Percentiles rank a stretch among this genome's conserved stretches.
These are phyloP conservation scores for Machaerirhynchus nigripectus DNA, from an alignment of 2,113 vertebrate genomes.

Conservation along the genomic window DNA sequence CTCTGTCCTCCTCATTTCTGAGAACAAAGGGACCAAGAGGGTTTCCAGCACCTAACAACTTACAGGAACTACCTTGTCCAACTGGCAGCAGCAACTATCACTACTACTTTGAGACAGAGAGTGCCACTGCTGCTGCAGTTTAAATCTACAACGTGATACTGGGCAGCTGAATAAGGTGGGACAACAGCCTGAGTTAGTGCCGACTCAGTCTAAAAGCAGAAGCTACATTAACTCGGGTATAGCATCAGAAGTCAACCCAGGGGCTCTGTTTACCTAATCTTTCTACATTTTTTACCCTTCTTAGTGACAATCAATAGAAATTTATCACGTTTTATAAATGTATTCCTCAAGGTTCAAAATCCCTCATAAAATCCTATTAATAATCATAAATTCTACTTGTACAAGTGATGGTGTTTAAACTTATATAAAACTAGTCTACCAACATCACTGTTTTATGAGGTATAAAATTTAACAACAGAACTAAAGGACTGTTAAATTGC, in stretches of 20 bases:
- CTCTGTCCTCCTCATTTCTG: constrained; percentile 21
- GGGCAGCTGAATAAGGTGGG: background rate
- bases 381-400: background rate
- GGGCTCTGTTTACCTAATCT: background rate
- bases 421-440: background rate
- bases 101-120: background rate
- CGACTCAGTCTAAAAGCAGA: background rate
- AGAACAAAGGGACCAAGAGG: constrained; percentile 37
- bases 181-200: background rate
- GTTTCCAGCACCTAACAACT: constrained; percentile 13
- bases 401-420: background rate
- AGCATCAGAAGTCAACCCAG: background rate
- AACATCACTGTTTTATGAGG: background rate
- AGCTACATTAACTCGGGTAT: background rate
- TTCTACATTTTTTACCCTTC: background rate
- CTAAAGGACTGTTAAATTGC: background rate
- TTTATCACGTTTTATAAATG: background rate
- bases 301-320: background rate
- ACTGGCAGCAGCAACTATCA: background rate
- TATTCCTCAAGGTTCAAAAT: background rate
- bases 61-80: constrained; percentile 17
- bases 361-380: background rate
- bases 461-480: background rate
- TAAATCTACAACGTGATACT: background rate
- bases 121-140: background rate